Conservation (phyloP, 1,140 invertebrate species). For the Ephestia elutella region DNA sequence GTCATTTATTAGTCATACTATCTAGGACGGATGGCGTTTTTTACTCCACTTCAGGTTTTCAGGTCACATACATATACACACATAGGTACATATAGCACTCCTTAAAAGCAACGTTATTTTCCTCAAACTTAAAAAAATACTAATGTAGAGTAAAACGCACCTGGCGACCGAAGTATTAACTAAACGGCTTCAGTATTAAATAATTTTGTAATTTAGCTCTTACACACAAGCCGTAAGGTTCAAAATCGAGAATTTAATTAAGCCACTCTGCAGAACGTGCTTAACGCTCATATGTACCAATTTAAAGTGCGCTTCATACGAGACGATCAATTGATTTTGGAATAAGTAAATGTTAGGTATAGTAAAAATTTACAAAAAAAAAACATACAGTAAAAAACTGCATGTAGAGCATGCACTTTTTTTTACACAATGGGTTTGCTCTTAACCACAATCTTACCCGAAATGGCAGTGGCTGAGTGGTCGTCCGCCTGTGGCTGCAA, state of each 20-base stretch:
- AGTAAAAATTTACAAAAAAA: too few relatives aligned
- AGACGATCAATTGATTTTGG: background rate
- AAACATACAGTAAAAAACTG: too few relatives aligned
- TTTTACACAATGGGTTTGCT: too few relatives aligned
- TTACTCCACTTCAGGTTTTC: too few relatives aligned
- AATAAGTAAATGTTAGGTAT: background rate
- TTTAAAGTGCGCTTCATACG: background rate
- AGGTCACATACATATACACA: too few relatives aligned
- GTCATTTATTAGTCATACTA: too few relatives aligned
- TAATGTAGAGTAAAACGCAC: background rate
- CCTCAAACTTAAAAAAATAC: background rate
- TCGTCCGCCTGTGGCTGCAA: too few relatives aligned
- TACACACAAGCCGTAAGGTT: background rate
- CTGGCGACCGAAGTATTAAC: background rate
- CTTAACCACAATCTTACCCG: too few relatives aligned
- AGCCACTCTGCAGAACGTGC: background rate
- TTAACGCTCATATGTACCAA: slow-evolving; percentile 3
- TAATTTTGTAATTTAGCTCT: background rate
- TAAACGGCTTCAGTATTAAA: background rate
- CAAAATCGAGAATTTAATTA: slow-evolving; percentile 4
- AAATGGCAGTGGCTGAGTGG: too few relatives aligned
- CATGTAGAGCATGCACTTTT: too few relatives aligned
- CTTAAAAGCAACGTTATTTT: background rate
- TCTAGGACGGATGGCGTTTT: too few relatives aligned
- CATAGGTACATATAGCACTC: too few relatives aligned